Conservation (phyloP, 2,888 invertebrate genomes). For the Calameuta pallipes region DNA sequence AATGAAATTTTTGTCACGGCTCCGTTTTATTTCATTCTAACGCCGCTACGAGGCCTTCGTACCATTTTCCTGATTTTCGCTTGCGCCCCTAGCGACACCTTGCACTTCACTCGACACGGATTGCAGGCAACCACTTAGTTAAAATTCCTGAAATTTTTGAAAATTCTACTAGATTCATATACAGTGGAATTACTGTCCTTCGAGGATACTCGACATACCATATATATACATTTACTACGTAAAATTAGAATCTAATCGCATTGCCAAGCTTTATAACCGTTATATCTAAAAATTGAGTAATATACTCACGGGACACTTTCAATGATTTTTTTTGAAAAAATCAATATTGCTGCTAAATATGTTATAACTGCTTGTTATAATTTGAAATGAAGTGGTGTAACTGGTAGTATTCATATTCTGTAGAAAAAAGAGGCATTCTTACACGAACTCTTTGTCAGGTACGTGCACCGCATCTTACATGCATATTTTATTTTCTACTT, state of each 20-base stretch:
- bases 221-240: not conserved
- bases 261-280: not conserved
- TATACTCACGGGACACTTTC: not conserved
- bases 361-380: not conserved
- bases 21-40: slow-evolving; percentile 43
- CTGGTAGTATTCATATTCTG: no score
- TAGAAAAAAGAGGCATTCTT: not conserved
- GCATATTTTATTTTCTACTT: not conserved
- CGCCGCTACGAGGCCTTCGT: slow-evolving; percentile 38
- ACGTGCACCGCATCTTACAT: not conserved
- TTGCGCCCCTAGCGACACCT: not conserved
- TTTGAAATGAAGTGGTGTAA: not conserved
- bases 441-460: not conserved
- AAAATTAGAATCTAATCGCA: not conserved
- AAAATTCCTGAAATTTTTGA: not conserved
- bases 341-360: not conserved
- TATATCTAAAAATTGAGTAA: not conserved
- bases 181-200: not conserved
- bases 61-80: slow-evolving; percentile 26
- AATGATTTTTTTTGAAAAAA: not conserved
- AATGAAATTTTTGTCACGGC: slow-evolving; percentile 28
- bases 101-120: not conserved
- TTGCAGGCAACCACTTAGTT: not conserved
- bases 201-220: not conserved
- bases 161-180: not conserved